Evolutionary conservation across 2,888 invertebrate species (phyloP).

Genomic region (Monopis laevigella): DNA sequence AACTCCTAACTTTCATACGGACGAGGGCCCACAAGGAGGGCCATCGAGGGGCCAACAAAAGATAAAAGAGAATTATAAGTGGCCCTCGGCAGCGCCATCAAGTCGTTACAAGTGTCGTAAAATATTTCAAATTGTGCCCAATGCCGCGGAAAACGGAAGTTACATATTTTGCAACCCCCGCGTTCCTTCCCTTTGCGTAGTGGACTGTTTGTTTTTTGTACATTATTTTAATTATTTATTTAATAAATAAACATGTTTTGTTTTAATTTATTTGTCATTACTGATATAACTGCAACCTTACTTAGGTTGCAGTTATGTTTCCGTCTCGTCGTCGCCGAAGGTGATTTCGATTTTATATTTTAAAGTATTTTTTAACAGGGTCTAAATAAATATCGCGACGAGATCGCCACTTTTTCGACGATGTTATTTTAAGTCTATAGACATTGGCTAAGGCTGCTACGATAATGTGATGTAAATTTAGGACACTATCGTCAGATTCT

Average conservation of each 20-base stretch:
- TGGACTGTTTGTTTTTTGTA: not conserved
- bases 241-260: not conserved
- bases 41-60: conserved; percentile 53
- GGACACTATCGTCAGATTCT: no score
- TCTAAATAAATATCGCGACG: no score
- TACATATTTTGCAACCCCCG: conserved; percentile 34
- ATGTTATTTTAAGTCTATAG: no score
- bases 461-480: no score
- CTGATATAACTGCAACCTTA: no score
- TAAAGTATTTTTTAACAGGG: no score
- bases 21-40: conserved; percentile 48
- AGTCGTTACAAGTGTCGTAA: conserved; percentile 66
- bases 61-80: conserved; percentile 68
- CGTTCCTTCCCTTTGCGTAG: not conserved
- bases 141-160: conserved; percentile 67
- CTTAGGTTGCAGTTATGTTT: no score
- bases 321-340: no score
- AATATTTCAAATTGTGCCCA: conserved; percentile 68
- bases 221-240: not conserved
- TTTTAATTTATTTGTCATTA: no score
- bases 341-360: no score
- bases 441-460: no score
- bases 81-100: conserved; percentile 63
- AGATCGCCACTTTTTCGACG: no score
- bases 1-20: conserved; percentile 34